Evolutionary conservation across 2,113 vertebrate genomes (phyloP).

Genomic region (Lampris megalopsis): DNA sequence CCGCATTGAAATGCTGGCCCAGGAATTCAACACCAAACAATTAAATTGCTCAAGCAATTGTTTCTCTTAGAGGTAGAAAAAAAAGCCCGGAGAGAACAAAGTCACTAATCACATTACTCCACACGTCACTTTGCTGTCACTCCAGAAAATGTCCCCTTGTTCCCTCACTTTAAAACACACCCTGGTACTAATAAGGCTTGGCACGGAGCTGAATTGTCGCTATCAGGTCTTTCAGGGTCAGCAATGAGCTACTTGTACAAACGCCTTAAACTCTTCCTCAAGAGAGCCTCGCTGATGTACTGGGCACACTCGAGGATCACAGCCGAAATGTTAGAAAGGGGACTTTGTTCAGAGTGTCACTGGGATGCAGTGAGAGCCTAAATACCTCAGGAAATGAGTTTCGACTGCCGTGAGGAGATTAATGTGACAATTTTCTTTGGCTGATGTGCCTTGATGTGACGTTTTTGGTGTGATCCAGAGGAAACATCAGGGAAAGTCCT

Average conservation of each 20-base stretch:
- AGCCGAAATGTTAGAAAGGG: neutral
- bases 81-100: constrained; percentile 14
- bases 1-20: constrained; percentile 61
- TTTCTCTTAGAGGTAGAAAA: constrained; percentile 57
- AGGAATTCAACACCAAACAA: constrained; percentile 71
- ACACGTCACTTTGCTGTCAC: constrained; percentile 63
- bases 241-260: constrained; percentile 29
- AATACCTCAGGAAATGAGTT: constrained; percentile 51
- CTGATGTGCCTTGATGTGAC: constrained; percentile 38
- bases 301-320: constrained; percentile 19
- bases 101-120: constrained; percentile 64
- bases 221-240: constrained; percentile 52
- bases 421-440: constrained; percentile 67
- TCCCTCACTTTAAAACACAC: constrained; percentile 38
- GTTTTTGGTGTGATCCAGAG: constrained; percentile 55
- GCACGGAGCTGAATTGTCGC: constrained; percentile 54
- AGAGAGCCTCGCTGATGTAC: constrained; percentile 19
- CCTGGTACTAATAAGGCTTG: constrained; percentile 27
- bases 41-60: constrained; percentile 74
- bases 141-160: constrained; percentile 40
- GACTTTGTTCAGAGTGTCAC: constrained; percentile 15
- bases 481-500: constrained; percentile 50
- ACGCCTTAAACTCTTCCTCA: constrained; percentile 58
- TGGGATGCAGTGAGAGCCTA: constrained; percentile 47
- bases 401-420: constrained; percentile 32